Conservation (phyloP, 2,797 vertebrate species). For the Bovichtus variegatus region DNA sequence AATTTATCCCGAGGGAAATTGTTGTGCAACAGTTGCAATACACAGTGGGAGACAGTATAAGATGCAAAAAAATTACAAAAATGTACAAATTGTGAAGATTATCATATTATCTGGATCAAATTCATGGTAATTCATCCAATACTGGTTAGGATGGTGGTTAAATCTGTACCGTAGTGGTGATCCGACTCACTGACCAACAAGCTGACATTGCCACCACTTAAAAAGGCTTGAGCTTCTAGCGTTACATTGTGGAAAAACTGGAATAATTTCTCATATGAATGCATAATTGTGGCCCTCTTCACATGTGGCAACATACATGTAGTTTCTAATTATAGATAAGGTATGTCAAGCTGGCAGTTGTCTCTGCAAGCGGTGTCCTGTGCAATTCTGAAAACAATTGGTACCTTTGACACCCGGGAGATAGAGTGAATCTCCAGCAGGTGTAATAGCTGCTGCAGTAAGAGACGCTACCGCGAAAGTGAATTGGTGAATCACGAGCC, state of each 20-base stretch:
- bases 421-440: slow-evolving; percentile 16
- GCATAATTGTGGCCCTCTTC: not conserved
- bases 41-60: too few relatives aligned
- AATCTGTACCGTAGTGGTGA: too few relatives aligned
- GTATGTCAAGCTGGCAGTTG: not conserved
- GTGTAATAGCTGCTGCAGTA: slow-evolving; percentile 3
- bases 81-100: too few relatives aligned
- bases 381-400: slow-evolving; percentile 39
- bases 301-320: not conserved
- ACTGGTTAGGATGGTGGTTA: too few relatives aligned
- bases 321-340: slow-evolving; percentile 8
- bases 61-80: too few relatives aligned
- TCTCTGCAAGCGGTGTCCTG: slow-evolving; percentile 27
- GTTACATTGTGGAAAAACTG: not conserved
- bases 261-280: not conserved
- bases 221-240: not conserved
- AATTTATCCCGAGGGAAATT: too few relatives aligned
- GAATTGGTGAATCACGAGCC: slow-evolving; percentile 14
- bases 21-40: too few relatives aligned
- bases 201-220: not conserved
- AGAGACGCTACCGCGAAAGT: too few relatives aligned
- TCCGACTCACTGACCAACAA: too few relatives aligned
- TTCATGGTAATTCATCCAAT: too few relatives aligned
- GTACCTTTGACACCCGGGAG: slow-evolving; percentile 1
- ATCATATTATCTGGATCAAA: too few relatives aligned